Conservation (phyloP, 2,888 invertebrate genomes). For the Polydrusus pterygomalis region DNA sequence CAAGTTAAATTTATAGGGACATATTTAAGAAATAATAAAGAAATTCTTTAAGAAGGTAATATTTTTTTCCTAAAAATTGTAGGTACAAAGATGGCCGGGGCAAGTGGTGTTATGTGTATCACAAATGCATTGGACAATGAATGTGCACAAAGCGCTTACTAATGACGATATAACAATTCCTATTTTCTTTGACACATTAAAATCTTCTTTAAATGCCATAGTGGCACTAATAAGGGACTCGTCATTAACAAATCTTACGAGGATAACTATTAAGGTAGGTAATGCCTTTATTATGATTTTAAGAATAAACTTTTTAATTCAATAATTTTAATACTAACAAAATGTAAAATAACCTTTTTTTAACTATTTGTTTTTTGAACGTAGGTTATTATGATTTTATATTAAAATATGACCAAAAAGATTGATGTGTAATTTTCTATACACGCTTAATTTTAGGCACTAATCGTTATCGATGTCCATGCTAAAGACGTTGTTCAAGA, state of each 20-base stretch:
- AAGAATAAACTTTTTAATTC: too few species aligned
- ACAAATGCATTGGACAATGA: slow-evolving; percentile 89
- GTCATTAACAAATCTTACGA: slow-evolving; percentile 80
- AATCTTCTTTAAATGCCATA: slow-evolving; percentile 81
- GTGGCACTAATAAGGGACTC: slow-evolving; percentile 84
- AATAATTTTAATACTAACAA: too few species aligned
- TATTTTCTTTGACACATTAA: slow-evolving; percentile 74
- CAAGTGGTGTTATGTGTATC: slow-evolving; percentile 87
- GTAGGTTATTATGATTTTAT: not conserved
- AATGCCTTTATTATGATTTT: too few species aligned
- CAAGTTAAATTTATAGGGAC: too few species aligned
- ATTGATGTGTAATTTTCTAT: too few species aligned
- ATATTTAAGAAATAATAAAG: too few species aligned
- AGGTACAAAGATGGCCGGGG: slow-evolving; percentile 62
- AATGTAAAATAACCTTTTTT: too few species aligned
- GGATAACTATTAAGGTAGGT: slow-evolving; percentile 81
- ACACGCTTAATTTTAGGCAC: slow-evolving; percentile 71
- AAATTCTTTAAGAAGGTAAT: too few species aligned
- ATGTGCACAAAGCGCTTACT: slow-evolving; percentile 82
- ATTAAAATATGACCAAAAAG: not conserved
- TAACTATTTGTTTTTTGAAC: not conserved
- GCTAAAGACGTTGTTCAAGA: slow-evolving; percentile 87
- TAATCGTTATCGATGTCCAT: slow-evolving; percentile 91
- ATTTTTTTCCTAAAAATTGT: not conserved
- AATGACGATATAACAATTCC: slow-evolving; percentile 72